These are phyloP conservation scores for Hydropotes inermis DNA, from an alignment of 2,113 vertebrate genomes.

Conservation along the genomic window DNA sequence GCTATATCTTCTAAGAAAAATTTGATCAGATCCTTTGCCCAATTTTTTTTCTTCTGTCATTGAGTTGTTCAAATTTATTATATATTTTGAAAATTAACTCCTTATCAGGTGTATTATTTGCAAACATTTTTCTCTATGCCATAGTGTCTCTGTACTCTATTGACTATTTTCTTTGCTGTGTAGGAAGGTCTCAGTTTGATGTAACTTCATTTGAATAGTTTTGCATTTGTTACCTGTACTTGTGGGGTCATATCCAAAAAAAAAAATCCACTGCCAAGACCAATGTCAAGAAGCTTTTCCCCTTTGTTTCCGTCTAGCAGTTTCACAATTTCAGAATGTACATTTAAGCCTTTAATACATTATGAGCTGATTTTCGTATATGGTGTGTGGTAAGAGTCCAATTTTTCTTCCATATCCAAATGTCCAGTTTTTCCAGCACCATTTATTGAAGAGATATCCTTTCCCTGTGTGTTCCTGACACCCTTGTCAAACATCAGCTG, in stretches of 20 bases:
- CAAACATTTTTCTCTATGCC: background rate
- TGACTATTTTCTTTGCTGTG: background rate
- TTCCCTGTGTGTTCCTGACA: background rate
- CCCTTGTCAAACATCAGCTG: background rate
- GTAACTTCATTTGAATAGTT: background rate
- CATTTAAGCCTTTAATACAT: background rate
- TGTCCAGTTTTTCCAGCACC: background rate
- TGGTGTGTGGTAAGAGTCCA: background rate
- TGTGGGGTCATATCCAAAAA: background rate
- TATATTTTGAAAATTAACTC: background rate
- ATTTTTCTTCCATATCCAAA: background rate
- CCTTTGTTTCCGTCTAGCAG: background rate
- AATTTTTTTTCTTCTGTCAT: background rate
- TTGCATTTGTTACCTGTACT: background rate
- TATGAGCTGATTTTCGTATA: background rate
- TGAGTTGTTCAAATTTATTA: background rate
- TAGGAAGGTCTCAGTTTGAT: background rate
- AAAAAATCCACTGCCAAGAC: background rate
- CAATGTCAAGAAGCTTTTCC: background rate
- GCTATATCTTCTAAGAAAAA: background rate
- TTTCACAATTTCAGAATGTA: background rate
- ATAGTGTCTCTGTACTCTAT: background rate
- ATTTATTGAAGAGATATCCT: background rate
- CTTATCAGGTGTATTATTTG: background rate
- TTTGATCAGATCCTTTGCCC: background rate